Evolutionary conservation across 1,140 invertebrate species (phyloP).

Genomic region (Nilaparvata lugens): DNA sequence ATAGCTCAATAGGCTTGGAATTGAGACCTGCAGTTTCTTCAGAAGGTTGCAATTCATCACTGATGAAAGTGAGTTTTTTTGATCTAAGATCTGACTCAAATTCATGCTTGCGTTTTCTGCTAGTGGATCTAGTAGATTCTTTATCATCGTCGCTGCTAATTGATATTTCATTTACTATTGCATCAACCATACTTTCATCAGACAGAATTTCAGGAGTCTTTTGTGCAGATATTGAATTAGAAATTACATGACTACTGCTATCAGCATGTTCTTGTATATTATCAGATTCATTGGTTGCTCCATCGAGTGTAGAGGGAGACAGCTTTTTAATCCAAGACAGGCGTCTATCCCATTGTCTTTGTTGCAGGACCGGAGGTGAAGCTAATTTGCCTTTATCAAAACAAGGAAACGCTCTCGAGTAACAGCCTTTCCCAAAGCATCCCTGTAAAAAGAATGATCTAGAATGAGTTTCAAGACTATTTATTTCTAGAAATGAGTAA

Average conservation of each 20-base stretch:
- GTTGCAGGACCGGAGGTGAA: constrained; percentile 38
- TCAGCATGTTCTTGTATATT: too few species aligned
- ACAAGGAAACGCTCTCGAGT: constrained; percentile 48
- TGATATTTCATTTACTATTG: constrained; percentile 4
- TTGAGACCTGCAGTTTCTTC: too few species aligned
- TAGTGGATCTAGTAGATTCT: too few species aligned
- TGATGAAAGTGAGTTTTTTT: too few species aligned
- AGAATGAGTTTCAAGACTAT: too few species aligned
- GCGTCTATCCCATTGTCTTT: constrained; percentile 30
- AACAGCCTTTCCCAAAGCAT: constrained; percentile 61
- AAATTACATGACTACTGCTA: constrained; percentile 39
- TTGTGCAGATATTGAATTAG: background rate
- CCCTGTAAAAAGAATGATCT: constrained; percentile 36
- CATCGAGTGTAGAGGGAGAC: too few species aligned
- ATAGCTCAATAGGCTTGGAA: too few species aligned
- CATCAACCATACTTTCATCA: background rate
- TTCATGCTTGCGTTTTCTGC: too few species aligned
- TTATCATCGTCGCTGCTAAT: background rate
- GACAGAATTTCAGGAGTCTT: background rate
- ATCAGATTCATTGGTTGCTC: too few species aligned
- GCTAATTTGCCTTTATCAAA: constrained; percentile 35
- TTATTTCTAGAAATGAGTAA: too few species aligned
- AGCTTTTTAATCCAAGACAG: constrained; percentile 24
- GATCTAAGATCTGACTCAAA: too few species aligned
- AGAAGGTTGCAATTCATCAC: background rate